phyloP scores from a whole-genome alignment of 2,888 invertebrate species.

The Poecilobothrus nobilitatus region DNA sequence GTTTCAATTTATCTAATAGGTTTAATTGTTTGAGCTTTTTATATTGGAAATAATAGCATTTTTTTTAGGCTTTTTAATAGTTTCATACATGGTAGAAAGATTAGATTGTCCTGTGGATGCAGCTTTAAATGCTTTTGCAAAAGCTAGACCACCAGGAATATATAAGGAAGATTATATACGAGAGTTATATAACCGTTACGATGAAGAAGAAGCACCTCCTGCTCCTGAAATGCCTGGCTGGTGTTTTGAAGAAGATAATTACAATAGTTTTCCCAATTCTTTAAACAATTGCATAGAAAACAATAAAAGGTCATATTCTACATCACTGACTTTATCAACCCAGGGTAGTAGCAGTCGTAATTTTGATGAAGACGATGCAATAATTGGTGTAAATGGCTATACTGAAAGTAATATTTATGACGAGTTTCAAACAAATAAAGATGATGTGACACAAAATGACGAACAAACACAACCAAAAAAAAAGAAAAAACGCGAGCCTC shows the following conservation, averaged over 20 bases:
- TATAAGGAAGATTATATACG: slow-evolving; percentile 93
- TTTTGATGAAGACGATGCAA: slow-evolving; percentile 21
- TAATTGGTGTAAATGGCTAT: slow-evolving; percentile 8
- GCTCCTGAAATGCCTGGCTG: slow-evolving; percentile 79
- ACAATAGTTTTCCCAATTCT: no score
- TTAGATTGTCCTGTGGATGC: slow-evolving; percentile 77
- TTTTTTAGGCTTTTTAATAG: slow-evolving; percentile 71
- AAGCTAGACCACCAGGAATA: slow-evolving; percentile 78
- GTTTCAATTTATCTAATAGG: no score
- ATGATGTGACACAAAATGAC: slow-evolving; percentile 13
- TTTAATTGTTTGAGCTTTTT: no score
- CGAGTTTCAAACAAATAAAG: no score
- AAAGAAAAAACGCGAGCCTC: slow-evolving; percentile 47
- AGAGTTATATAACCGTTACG: slow-evolving; percentile 76
- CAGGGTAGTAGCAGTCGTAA: slow-evolving; percentile 10
- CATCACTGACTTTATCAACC: neutral
- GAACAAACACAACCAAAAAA: slow-evolving; percentile 33
- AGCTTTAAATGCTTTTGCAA: slow-evolving; percentile 68
- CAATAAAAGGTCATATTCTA: slow-evolving; percentile 15
- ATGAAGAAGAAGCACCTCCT: slow-evolving; percentile 59
- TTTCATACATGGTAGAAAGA: slow-evolving; percentile 80
- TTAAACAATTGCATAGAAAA: neutral
- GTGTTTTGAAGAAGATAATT: slow-evolving; percentile 58
- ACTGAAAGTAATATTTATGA: neutral
- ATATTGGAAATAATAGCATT: no score